Evolutionary conservation across 2,113 vertebrate species (phyloP).

Genomic region (Nettapus auritus): DNA sequence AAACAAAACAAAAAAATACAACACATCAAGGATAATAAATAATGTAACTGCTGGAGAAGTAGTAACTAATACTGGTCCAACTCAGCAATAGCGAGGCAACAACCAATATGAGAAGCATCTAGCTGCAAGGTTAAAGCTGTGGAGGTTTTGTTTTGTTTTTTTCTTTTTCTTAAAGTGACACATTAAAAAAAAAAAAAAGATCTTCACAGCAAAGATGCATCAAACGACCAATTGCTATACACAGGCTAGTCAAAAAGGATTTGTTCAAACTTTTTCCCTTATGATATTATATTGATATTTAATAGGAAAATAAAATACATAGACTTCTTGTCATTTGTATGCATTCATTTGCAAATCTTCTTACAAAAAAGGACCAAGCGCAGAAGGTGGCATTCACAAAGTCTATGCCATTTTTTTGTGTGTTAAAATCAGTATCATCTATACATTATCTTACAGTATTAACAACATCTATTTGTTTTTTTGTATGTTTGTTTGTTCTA

Average conservation of each 20-base stretch:
- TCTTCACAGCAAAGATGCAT: constrained; percentile 71
- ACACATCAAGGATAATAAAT: constrained; percentile 15
- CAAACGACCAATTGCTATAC: constrained; percentile 29
- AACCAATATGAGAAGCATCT: constrained; percentile 67
- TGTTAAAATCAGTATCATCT: constrained; percentile 91
- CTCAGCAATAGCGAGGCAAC: constrained; percentile 55
- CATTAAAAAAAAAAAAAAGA: constrained; percentile 28
- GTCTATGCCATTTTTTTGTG: constrained; percentile 85
- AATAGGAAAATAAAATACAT: constrained; percentile 94
- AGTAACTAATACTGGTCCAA: constrained; percentile 71
- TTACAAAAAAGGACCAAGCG: constrained; percentile 87
- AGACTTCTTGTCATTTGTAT: constrained; percentile 85
- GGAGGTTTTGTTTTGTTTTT: constrained; percentile 34
- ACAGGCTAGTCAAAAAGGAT: constrained; percentile 73
- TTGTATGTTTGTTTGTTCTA: constrained; percentile 85
- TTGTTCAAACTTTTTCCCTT: constrained; percentile 77
- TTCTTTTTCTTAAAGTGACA: constrained; percentile 51
- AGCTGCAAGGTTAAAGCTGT: constrained; percentile 71
- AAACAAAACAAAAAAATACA: neutral
- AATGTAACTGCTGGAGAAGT: neutral
- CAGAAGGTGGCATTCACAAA: constrained; percentile 90
- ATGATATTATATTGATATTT: constrained; percentile 82
- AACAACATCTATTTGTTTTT: constrained; percentile 83
- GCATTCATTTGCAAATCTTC: constrained; percentile 86
- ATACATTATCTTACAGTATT: constrained; percentile 97